Percentiles rank a stretch among this genome's conserved stretches.
phyloP scores from a whole-genome alignment of 2,888 invertebrate species.

The Nymphalis polychloros region DNA sequence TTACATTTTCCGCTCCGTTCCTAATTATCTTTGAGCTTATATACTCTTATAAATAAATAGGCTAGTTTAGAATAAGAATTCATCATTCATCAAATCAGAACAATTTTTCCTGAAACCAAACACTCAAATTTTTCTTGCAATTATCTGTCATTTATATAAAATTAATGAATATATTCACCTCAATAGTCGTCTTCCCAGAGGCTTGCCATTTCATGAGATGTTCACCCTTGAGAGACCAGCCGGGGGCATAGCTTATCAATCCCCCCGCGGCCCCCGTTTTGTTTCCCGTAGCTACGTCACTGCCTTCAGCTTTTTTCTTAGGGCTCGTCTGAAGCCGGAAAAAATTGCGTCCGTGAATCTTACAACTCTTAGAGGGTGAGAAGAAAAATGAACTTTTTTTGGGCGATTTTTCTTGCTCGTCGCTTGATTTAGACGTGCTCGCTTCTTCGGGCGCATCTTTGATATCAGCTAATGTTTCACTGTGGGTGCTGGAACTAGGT shows the following conservation, averaged over 20 bases:
- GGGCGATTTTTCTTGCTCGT: constrained; percentile 76
- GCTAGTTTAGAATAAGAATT: no score
- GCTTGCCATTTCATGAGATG: constrained; percentile 84
- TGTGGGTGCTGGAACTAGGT: constrained; percentile 49
- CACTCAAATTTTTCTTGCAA: no score
- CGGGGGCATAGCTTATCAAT: constrained; percentile 83
- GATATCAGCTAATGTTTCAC: constrained; percentile 46
- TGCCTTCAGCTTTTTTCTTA: constrained; percentile 71
- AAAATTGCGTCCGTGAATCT: constrained; percentile 75
- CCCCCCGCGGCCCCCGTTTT: constrained; percentile 56
- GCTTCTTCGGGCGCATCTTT: constrained; percentile 53
- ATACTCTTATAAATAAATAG: no score
- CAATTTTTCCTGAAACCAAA: no score
- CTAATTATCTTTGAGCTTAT: no score
- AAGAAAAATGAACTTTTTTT: constrained; percentile 80
- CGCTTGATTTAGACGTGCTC: constrained; percentile 62
- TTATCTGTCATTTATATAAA: constrained; percentile 28
- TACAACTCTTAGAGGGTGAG: constrained; percentile 78
- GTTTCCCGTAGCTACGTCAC: constrained; percentile 47
- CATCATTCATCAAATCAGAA: no score
- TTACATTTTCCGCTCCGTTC: no score
- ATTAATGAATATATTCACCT: constrained; percentile 61
- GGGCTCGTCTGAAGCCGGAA: constrained; percentile 79
- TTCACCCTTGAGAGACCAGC: constrained; percentile 83
- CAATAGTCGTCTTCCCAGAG: constrained; percentile 81